Evolutionary conservation across 2,888 invertebrate species (phyloP), one percentile per base, ranked within the genome.

Genomic region (Eumerus sabulonum): DNA sequence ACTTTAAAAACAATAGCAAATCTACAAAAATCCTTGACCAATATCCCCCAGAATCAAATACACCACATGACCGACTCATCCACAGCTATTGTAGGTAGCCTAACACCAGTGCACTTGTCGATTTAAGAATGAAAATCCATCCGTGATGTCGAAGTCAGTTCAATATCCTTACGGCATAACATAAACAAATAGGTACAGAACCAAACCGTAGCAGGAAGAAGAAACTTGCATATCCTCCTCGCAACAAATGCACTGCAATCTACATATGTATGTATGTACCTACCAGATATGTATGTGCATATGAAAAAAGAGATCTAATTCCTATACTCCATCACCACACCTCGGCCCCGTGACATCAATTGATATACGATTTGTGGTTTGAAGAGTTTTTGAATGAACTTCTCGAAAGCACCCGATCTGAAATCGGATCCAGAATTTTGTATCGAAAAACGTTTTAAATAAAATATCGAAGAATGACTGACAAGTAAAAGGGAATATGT

Each of bases 381-480:
- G 2, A 27, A 27, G 2, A 27, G 7, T 27, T 2, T 27, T 27
- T 27, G 7, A 27, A 4, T 27, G 27, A 27, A 27, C 27, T 27
- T 27, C 45, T 47, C 50, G 57, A n/a, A n/a, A n/a, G 40, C 62
- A 76, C 72, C 66, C 72, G 66, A 67, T n/a, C n/a, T 62, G 72
- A 67, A 72, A 77, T 60, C 38, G 47, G 73, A 73, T 67, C 66
- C 66, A 74, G 45, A 54, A 60, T 72, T 44, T 63, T 64, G 17
- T 14, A 16, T 38, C 36, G 27, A 54, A 45, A 19, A 14, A 53
- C n/a, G 9, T 44, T 56, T 56, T 12, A 27, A 40, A 36, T 36
- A 50, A 14, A 38, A 50, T 27, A 27, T 4, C 27, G 27, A 27
- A 27, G n/a, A 27, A 27, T 27, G 3, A 27, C 27, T 4, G 19